phyloP scores from a whole-genome alignment of 2,888 invertebrate species.

The Schizotus pectinicornis region DNA sequence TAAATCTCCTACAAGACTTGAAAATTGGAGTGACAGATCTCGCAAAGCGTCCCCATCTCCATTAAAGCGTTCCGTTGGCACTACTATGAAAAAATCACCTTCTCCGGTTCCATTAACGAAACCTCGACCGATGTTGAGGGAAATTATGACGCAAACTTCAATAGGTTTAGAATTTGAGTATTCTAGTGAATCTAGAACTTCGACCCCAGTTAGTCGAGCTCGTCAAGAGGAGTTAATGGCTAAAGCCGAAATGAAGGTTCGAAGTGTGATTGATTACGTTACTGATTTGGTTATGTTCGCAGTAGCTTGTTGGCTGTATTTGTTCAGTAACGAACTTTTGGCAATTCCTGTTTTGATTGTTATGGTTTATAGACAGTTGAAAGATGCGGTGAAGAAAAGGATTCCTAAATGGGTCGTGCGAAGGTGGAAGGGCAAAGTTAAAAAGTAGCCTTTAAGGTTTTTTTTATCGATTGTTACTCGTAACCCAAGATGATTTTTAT shows the following conservation, averaged over 20 bases:
- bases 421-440: slow-evolving; percentile 26
- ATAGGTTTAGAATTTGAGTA: slow-evolving; percentile 50
- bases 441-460: slow-evolving; percentile 6
- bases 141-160: slow-evolving; percentile 56
- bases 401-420: slow-evolving; percentile 45
- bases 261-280: slow-evolving; percentile 72
- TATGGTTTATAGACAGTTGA: slow-evolving; percentile 78
- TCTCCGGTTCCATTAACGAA: slow-evolving; percentile 40
- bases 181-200: slow-evolving; percentile 39
- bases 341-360: slow-evolving; percentile 80
- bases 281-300: slow-evolving; percentile 77
- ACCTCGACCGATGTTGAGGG: slow-evolving; percentile 48
- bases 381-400: slow-evolving; percentile 64
- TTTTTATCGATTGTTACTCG: background rate
- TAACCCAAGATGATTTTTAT: background rate
- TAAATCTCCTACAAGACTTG: slow-evolving; percentile 35
- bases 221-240: slow-evolving; percentile 65
- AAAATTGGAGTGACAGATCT: slow-evolving; percentile 33
- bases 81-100: slow-evolving; percentile 33
- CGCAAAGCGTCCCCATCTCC: slow-evolving; percentile 31
- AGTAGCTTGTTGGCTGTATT: slow-evolving; percentile 81
- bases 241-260: slow-evolving; percentile 71
- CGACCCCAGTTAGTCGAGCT: slow-evolving; percentile 30
- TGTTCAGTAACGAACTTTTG: slow-evolving; percentile 79
- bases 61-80: slow-evolving; percentile 12